Base-by-base conservation (phyloP, 2,113 vertebrate species). In the Agapornis roseicollis region DNA sequence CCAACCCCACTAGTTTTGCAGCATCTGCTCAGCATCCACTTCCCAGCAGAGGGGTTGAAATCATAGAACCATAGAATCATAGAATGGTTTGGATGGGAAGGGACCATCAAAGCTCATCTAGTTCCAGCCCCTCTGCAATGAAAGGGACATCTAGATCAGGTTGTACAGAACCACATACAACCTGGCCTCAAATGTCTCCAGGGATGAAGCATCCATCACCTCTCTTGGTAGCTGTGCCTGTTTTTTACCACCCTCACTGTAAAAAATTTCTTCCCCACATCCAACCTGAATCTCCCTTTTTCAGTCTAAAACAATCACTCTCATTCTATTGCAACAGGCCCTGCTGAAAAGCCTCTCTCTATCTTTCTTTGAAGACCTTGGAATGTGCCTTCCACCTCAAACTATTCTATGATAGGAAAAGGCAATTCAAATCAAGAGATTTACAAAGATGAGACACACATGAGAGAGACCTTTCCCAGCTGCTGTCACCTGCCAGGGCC, bases 1-100 rank as follows among this genome's bases (percentile, higher is more conserved):
- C n/a, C 60, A 49, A 6, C 28, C 15, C 73, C 0, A 0, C n/a
- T 74, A 41, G 7, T 49, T 73, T 65, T 8, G 3, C 31, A 31
- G 83, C 71, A 24, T 31, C 64, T 77, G 27, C 53, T 83, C 68
- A 68, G 76, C 29, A 55, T 14, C 53, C 20, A 7, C 46, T 65
- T 76, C 20, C n/a, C 64, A 72, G 31, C 52, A 83, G 64, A 61
- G 44, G 63, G 33, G 11, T 5, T 31, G 35, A 53, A 90, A 58
- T n/a, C 55, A n/a, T n/a, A 14, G 33, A n/a, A n/a, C 20, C 6
- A 2, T 14, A 22, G 55, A 56, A n/a, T 9, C 55, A 7, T 15
- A 58, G 33, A n/a, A n/a, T 58, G 33, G 33, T n/a, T 58, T 58
- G 56, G 33, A n/a, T 58, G 33, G 20, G 13, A 58, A 58, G 22